phyloP scores from a whole-genome alignment of 2,888 invertebrate genomes.

The Lepidonotus clava region DNA sequence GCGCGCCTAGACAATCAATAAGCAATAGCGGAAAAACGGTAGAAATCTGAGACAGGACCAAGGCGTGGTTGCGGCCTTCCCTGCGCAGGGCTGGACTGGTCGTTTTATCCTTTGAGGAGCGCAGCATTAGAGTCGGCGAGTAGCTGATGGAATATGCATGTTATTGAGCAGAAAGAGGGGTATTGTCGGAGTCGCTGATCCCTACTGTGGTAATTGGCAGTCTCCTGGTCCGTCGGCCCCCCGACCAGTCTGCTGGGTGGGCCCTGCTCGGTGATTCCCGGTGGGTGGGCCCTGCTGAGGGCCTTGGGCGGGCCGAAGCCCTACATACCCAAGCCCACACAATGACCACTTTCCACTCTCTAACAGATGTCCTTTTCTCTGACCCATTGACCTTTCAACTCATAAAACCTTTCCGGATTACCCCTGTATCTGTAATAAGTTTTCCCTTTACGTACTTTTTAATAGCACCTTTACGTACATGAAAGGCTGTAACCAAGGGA shows the following conservation, averaged over 20 bases:
- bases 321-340: not conserved
- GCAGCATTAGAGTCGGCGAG: too few species aligned
- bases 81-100: too few species aligned
- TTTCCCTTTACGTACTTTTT: not conserved
- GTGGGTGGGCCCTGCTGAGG: not conserved
- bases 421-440: not conserved
- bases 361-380: not conserved
- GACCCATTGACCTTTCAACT: not conserved
- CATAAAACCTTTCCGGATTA: not conserved
- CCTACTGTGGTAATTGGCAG: not conserved
- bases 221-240: not conserved
- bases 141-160: constrained; percentile 8
- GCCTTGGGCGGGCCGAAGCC: not conserved
- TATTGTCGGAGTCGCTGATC: not conserved
- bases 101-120: too few species aligned
- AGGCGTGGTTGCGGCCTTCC: too few species aligned
- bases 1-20: not conserved
- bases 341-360: not conserved
- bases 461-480: not conserved
- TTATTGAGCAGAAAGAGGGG: not conserved
- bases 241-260: not conserved
- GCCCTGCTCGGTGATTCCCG: not conserved
- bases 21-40: not conserved
- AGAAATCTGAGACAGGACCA: not conserved
- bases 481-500: not conserved